A percentile compares a stretch with the other conserved stretches of the same genome.
Conservation (phyloP, 2,888 invertebrate species). For the Cremastinae sp. region DNA sequence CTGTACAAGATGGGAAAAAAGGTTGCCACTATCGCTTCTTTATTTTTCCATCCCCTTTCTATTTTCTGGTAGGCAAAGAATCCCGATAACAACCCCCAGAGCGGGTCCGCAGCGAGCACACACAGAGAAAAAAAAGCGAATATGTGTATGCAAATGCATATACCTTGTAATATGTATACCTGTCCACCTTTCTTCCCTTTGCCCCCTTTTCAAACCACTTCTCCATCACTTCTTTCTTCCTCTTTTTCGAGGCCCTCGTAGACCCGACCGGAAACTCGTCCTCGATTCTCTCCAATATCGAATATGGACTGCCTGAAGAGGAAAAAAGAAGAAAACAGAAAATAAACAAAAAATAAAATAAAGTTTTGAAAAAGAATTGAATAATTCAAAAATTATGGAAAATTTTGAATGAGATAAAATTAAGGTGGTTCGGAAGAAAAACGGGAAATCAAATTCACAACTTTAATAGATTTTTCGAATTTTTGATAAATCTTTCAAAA, state of each 20-base stretch:
- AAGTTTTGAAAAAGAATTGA: too few species aligned
- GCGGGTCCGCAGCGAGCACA: conserved; percentile 3
- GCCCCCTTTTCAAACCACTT: not conserved
- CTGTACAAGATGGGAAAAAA: conserved; percentile 10
- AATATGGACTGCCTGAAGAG: conserved; percentile 14
- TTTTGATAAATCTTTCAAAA: too few species aligned
- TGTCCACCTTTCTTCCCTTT: conserved; percentile 51
- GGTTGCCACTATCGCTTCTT: conserved; percentile 47
- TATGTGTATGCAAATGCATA: conserved; percentile 19
- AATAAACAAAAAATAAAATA: not conserved
- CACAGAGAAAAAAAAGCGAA: conserved; percentile 5
- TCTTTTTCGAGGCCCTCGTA: conserved; percentile 8
- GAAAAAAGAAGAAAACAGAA: not conserved
- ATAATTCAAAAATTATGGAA: too few species aligned
- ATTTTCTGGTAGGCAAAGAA: conserved; percentile 54
- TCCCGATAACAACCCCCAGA: conserved; percentile 56
- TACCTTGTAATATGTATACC: conserved; percentile 39
- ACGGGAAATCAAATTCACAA: too few species aligned
- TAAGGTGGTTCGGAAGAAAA: too few species aligned
- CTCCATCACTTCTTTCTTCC: conserved; percentile 29
- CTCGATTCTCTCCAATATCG: conserved; percentile 45
- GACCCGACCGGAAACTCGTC: conserved; percentile 33
- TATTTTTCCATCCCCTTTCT: conserved; percentile 50
- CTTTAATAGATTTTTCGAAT: too few species aligned
- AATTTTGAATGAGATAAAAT: too few species aligned